phyloP scores from a whole-genome alignment of 2,888 invertebrate species.

The Acanthosoma haemorrhoidale region DNA sequence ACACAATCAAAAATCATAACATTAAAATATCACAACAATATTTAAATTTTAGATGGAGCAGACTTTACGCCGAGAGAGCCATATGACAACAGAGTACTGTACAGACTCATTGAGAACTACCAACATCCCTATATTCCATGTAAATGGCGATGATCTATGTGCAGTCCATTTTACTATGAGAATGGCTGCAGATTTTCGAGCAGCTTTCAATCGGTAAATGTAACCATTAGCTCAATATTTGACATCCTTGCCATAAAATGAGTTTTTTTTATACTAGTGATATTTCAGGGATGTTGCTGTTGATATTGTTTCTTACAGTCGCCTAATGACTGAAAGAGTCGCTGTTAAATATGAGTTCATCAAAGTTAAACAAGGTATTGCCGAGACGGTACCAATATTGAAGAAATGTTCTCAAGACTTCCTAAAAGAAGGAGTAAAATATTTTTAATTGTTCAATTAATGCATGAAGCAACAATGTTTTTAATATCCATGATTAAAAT shows the following conservation, averaged over 20 bases:
- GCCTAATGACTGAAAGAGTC: constrained; percentile 71
- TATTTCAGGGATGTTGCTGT: constrained; percentile 74
- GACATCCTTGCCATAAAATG: background rate
- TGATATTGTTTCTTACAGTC: constrained; percentile 75
- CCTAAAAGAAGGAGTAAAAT: constrained; percentile 47
- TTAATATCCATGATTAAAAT: too few relatives aligned
- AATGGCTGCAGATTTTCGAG: constrained; percentile 79
- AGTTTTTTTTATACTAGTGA: background rate
- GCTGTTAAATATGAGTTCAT: constrained; percentile 2
- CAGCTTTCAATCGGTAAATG: constrained; percentile 54
- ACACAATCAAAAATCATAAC: too few relatives aligned
- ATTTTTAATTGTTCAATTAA: background rate
- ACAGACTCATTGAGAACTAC: constrained; percentile 86
- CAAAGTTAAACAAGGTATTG: constrained; percentile 67
- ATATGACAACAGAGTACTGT: constrained; percentile 67
- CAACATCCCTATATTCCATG: constrained; percentile 90
- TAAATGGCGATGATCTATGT: constrained; percentile 90
- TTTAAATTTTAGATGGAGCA: constrained; percentile 26
- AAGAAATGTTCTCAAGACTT: constrained; percentile 67
- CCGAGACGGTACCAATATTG: constrained; percentile 52
- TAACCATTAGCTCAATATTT: background rate
- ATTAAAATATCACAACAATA: too few relatives aligned
- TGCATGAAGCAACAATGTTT: background rate
- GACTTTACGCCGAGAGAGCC: background rate
- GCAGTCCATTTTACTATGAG: constrained; percentile 83